Percentiles rank a stretch among this genome's conserved stretches.
Evolutionary conservation across 2,888 invertebrate genomes (phyloP).

Genomic region (Scaptomyza polygonia): DNA sequence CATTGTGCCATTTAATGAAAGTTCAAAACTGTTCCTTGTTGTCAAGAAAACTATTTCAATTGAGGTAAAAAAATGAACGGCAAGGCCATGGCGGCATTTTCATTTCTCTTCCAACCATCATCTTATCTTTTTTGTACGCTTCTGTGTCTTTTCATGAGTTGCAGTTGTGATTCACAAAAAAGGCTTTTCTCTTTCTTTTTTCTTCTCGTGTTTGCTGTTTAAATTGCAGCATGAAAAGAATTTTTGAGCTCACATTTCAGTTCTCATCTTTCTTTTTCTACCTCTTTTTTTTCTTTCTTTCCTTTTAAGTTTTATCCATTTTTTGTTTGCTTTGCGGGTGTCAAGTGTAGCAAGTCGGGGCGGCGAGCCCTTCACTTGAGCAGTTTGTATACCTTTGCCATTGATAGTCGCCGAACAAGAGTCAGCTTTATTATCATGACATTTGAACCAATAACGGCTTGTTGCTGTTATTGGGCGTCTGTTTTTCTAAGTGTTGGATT

Average conservation of each 20-base stretch:
- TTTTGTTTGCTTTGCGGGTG: slow-evolving; percentile 28
- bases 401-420: slow-evolving; percentile 59
- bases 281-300: slow-evolving; percentile 5
- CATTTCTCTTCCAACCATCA: slow-evolving; percentile 41
- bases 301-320: slow-evolving; percentile 2
- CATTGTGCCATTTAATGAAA: slow-evolving; percentile 61
- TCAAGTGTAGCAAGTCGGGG: slow-evolving; percentile 68
- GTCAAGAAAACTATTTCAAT: slow-evolving; percentile 73
- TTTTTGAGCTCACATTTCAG: slow-evolving; percentile 65
- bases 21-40: slow-evolving; percentile 68
- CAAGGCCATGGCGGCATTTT: slow-evolving; percentile 73
- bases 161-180: slow-evolving; percentile 50
- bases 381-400: slow-evolving; percentile 57
- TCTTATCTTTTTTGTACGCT: slow-evolving; percentile 11
- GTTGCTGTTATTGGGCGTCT: slow-evolving; percentile 21
- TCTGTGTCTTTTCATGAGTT: slow-evolving; percentile 43
- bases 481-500: slow-evolving; percentile 22
- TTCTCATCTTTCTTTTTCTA: slow-evolving; percentile 47
- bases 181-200: slow-evolving; percentile 20
- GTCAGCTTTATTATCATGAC: slow-evolving; percentile 38
- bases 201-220: slow-evolving; percentile 65
- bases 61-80: slow-evolving; percentile 74
- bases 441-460: slow-evolving; percentile 48
- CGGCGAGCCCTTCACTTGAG: slow-evolving; percentile 43
- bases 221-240: slow-evolving; percentile 73